A percentile compares a stretch with the other conserved stretches of the same genome.
Conservation (phyloP, 1,140 invertebrate genomes). For the Drosophila santomea region DNA sequence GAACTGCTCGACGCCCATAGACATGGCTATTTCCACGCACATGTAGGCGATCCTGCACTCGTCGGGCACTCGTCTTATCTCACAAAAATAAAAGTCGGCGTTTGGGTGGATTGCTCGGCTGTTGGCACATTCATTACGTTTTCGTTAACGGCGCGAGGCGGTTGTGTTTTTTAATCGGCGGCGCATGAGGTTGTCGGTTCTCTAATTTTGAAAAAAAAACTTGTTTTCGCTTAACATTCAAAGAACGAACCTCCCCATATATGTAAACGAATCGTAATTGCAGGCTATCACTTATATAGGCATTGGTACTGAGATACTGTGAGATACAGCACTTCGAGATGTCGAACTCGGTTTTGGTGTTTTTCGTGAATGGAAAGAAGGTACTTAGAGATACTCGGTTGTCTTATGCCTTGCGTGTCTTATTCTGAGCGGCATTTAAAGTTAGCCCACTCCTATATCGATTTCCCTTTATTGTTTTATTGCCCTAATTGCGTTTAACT, state of each 20-base stretch:
- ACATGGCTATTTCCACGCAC: not conserved
- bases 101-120: conserved; percentile 29
- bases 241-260: conserved; percentile 18
- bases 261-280: conserved; percentile 30
- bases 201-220: conserved; percentile 29
- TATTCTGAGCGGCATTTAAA: not conserved
- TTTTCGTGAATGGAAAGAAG: conserved; percentile 86
- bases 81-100: conserved; percentile 13
- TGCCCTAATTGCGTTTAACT: conserved; percentile 15
- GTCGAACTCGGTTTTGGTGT: conserved; percentile 81
- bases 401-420: conserved; percentile 30
- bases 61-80: conserved; percentile 33
- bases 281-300: conserved; percentile 25
- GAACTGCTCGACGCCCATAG: not conserved
- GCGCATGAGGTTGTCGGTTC: conserved; percentile 13
- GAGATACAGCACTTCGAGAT: conserved; percentile 33
- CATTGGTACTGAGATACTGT: conserved; percentile 12
- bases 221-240: conserved; percentile 30
- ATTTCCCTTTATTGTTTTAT: conserved; percentile 18
- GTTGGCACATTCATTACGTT: conserved; percentile 56
- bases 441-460: conserved; percentile 9
- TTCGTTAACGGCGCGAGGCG: conserved; percentile 58
- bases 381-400: conserved; percentile 53
- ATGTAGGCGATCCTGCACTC: conserved; percentile 31
- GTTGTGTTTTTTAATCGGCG: conserved; percentile 43